Evolutionary conservation across 2,888 invertebrate species (phyloP).

Genomic region (Nephrocerus scutellatus): DNA sequence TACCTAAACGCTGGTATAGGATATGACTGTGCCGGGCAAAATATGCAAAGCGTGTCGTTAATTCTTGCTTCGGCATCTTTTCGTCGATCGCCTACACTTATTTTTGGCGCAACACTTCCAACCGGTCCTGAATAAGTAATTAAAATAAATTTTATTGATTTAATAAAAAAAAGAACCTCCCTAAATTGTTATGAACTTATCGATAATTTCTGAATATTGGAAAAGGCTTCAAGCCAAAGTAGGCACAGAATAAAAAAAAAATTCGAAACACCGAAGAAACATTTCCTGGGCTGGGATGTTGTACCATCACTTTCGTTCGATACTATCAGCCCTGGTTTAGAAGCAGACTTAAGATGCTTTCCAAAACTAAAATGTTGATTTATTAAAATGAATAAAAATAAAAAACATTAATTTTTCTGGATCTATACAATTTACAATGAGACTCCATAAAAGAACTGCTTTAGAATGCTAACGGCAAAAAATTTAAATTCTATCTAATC

Average conservation of each 20-base stretch:
- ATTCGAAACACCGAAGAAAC: neutral
- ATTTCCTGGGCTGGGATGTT: no score
- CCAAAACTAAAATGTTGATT: no score
- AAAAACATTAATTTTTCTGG: neutral
- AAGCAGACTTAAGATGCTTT: neutral
- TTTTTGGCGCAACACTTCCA: slow-evolving; percentile 50
- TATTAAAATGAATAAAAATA: slow-evolving; percentile 6
- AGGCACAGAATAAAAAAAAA: slow-evolving; percentile 1
- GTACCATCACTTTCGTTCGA: no score
- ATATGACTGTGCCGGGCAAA: slow-evolving; percentile 71
- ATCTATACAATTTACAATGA: no score
- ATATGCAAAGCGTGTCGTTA: slow-evolving; percentile 53
- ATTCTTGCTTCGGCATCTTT: slow-evolving; percentile 50
- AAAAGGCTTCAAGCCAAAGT: no score
- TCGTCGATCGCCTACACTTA: slow-evolving; percentile 54
- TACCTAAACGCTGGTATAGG: slow-evolving; percentile 56
- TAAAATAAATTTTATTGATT: no score
- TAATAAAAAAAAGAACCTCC: slow-evolving; percentile 3
- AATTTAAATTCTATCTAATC: neutral
- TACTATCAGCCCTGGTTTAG: no score
- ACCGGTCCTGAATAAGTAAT: slow-evolving; percentile 52
- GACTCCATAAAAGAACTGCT: slow-evolving; percentile 9
- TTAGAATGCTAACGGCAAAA: slow-evolving; percentile 4
- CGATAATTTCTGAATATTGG: no score
- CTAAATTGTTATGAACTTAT: no score